Percentiles rank a stretch among this genome's conserved stretches.
Conservation (phyloP, 2,888 invertebrate species). For the Venusia cambrica region DNA sequence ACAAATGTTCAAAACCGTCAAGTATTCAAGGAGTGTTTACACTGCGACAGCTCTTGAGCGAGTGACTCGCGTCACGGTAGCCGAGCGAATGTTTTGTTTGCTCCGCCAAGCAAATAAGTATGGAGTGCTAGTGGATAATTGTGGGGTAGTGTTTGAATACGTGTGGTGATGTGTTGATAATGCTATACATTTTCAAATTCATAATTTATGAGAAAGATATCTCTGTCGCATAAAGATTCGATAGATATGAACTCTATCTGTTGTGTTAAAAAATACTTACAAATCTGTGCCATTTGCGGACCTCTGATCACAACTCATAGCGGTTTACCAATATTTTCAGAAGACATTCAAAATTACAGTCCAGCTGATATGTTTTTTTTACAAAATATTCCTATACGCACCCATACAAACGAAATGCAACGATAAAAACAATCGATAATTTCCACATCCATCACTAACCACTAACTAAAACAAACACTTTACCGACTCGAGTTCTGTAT, state of each 20-base stretch:
- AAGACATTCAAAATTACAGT: no score
- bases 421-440: slow-evolving; percentile 6
- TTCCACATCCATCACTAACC: slow-evolving; percentile 38
- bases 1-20: slow-evolving; percentile 34
- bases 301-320: no score
- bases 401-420: slow-evolving; percentile 11
- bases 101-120: slow-evolving; percentile 58
- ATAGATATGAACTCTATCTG: no score
- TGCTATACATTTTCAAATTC: slow-evolving; percentile 10
- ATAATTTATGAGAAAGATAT: slow-evolving; percentile 2
- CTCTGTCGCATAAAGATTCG: no score
- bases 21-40: slow-evolving; percentile 52
- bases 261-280: no score
- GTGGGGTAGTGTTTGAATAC: slow-evolving; percentile 46
- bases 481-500: slow-evolving; percentile 49
- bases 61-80: slow-evolving; percentile 61
- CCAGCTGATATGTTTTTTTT: no score
- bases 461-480: slow-evolving; percentile 48
- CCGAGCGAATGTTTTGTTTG: slow-evolving; percentile 60
- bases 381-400: no score
- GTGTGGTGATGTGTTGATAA: slow-evolving; percentile 34
- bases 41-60: slow-evolving; percentile 47
- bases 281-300: no score
- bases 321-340: no score
- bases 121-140: slow-evolving; percentile 49